Evolutionary conservation across 2,888 invertebrate genomes (phyloP), one percentile per base, ranked within the genome.

Genomic region (Drosophila eohydei): DNA sequence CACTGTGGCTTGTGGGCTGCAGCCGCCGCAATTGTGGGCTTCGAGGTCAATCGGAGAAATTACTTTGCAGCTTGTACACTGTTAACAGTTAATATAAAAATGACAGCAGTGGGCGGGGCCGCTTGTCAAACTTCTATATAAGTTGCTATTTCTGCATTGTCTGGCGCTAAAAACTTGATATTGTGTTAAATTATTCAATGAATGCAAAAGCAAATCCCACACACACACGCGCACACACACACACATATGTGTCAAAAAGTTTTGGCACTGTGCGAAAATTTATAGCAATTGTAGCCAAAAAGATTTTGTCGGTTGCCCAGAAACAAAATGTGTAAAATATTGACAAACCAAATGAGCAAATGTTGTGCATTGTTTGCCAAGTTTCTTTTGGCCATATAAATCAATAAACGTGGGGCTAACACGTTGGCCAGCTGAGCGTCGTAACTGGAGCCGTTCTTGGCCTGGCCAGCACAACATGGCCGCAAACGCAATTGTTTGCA

Each of bases 401-500:
- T 83, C 83, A 85, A 83, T 85, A 83, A 83, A 79, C 84, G 80
- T 79, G 81, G 82, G 76, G 84, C 64, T 82, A 83, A 82, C 80
- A 84, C 80, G 68, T 84, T 83, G 74, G 43, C 30, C 21, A 21
- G 21, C 21, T 21, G 21, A 21, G 21, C 21, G 21, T 21, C 21
- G 21, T 11, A 40, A 28, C 54, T n/a, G 30, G 11, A 28, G 28
- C 3, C 16, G 26, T 26, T 50, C 46, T 51, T 73, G 51, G 55
- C 58, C 61, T n/a, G 46, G 51, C 43, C 60, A 58, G 44, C 51
- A 52, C 34, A 55, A 67, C 78, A 78, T 79, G 71, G 74, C 81
- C 85, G 50, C 81, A 80, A 73, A 75, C 80, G 81, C 85, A 86
- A 84, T 86, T 84, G 83, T 82, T 84, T 84, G 83, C 86, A 84